Evolutionary conservation across 2,888 invertebrate genomes (phyloP), one percentile per base, ranked within the genome.

Genomic region (Eupeodes latifasciatus): DNA sequence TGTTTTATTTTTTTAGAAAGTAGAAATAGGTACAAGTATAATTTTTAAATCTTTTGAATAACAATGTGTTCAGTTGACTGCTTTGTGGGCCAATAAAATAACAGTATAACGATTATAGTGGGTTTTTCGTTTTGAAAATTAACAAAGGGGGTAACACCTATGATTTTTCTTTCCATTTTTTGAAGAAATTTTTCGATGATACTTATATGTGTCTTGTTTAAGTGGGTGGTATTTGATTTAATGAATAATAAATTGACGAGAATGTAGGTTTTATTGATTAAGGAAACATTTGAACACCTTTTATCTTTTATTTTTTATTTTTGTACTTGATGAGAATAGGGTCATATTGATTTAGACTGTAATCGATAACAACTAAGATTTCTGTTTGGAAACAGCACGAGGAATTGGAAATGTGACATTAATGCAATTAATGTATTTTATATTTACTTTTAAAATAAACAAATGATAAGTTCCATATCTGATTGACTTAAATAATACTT

Each of bases 81-180:
- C 76, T 77, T 84, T 84, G 80, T 88, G 78, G 86, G 83, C 61
- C 76, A 86, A 79, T 86, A 83, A 83, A 83, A 79, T 79, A 71
- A 59, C 69, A 76, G 83, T 83, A 80, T 75, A 27, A 74, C 9
- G 40, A 40, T 40, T 40, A 40, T 7, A 51, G 64, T 62, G 34
- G 76, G 62, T 55, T 61, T 61, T 72, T 59, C 49, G 16, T 16
- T 64, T 44, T 53, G 11, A 53, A 53, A 53, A 34, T 34, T 34
- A 51, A 51, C 51, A 51, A 47, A 40, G 53, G n/a, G 64, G 51
- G 2, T 71, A 62, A 71, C 16, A 51, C 9, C 9, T 40, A 40
- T 40, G 5, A 5, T 40, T 40, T 40, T 40, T 9, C 9, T 5
- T 5, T 5, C 9, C 9, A 5, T 40, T 5, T 66, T 78, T 71